These are phyloP conservation scores for Rhynchomys soricoides DNA, from an alignment of 2,113 vertebrate genomes.

Conservation along the genomic window DNA sequence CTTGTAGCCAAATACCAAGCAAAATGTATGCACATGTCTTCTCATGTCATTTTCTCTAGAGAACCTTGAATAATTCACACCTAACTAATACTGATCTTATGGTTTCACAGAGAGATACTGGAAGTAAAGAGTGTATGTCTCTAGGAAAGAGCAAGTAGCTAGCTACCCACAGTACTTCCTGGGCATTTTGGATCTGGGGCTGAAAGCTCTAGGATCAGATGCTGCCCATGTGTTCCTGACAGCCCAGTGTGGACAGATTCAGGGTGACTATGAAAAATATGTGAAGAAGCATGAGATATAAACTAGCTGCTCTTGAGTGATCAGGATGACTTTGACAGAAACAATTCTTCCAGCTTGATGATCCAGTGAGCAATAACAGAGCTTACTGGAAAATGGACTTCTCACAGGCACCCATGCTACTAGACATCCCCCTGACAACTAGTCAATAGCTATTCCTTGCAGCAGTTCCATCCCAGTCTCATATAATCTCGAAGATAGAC, in stretches of 20 bases:
- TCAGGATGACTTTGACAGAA: neutral
- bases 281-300: neutral
- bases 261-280: neutral
- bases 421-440: neutral
- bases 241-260: neutral
- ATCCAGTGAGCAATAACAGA: no score
- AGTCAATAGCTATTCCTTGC: neutral
- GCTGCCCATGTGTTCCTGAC: neutral
- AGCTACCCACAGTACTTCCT: neutral
- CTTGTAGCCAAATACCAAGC: neutral
- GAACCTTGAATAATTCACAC: neutral
- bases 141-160: neutral
- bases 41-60: neutral
- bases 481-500: neutral
- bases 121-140: no score
- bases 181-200: no score
- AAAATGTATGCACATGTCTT: no score
- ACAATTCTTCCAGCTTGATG: neutral
- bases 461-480: neutral
- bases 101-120: neutral
- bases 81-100: neutral
- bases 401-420: neutral
- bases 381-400: neutral
- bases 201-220: neutral
- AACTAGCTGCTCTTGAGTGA: neutral